Evolutionary conservation across 2,113 vertebrate species (phyloP).

Genomic region (Cryptotis parvus): DNA sequence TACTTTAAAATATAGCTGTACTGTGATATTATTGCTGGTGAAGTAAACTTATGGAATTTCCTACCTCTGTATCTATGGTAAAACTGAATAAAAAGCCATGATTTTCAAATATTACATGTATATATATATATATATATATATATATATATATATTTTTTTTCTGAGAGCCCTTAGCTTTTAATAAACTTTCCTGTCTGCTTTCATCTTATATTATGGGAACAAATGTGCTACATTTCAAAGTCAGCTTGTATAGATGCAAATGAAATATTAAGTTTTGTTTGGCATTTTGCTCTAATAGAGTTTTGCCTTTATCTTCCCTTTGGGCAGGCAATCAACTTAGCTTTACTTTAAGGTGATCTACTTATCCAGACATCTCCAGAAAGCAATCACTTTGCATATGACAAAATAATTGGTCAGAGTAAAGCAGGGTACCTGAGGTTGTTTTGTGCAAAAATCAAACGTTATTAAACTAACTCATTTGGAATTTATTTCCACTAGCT

Average conservation of each 20-base stretch:
- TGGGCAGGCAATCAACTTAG: neutral
- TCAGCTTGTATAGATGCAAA: constrained; percentile 29
- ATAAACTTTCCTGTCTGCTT: neutral
- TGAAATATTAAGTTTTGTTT: constrained; percentile 28
- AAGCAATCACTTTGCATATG: neutral
- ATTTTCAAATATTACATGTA: neutral
- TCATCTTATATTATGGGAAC: neutral
- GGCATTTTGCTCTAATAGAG: constrained; percentile 16
- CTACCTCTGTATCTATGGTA: neutral
- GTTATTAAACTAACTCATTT: neutral
- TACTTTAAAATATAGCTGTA: neutral
- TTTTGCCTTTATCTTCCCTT: neutral
- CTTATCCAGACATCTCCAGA: neutral
- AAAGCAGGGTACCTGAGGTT: neutral
- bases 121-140: too few species aligned
- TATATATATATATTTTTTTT: neutral
- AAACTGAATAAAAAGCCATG: neutral
- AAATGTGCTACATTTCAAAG: neutral
- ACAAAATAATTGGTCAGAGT: neutral
- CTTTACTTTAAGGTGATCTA: neutral
- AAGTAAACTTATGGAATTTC: neutral
- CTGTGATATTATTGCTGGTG: neutral
- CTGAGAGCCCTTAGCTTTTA: neutral
- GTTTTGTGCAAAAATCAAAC: constrained; percentile 29
- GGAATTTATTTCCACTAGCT: constrained; percentile 1